Evolutionary conservation across 2,113 vertebrate genomes (phyloP).

Genomic region (Solea solea): DNA sequence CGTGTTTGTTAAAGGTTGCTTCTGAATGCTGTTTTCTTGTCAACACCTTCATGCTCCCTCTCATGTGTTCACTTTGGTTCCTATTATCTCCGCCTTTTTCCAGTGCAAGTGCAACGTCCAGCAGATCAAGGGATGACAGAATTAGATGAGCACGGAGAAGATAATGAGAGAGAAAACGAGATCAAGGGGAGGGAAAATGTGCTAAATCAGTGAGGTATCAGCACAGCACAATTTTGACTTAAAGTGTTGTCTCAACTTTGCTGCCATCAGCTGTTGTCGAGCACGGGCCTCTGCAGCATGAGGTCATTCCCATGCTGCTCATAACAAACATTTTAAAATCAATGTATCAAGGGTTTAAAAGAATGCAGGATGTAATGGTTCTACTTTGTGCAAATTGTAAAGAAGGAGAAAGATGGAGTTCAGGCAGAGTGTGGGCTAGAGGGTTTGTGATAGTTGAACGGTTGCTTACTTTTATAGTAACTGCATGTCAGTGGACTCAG

Average conservation of each 20-base stretch:
- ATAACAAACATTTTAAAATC: conserved; percentile 58
- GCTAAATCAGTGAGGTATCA: conserved; percentile 70
- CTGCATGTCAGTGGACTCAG: conserved; percentile 70
- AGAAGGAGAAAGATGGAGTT: conserved; percentile 44
- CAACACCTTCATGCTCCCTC: conserved; percentile 67
- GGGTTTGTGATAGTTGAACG: conserved; percentile 22
- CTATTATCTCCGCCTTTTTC: conserved; percentile 64
- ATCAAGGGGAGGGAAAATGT: conserved; percentile 29
- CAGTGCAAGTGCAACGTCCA: conserved; percentile 52
- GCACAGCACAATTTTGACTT: conserved; percentile 61
- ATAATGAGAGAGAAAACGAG: conserved; percentile 63
- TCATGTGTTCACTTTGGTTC: conserved; percentile 69
- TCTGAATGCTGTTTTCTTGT: conserved; percentile 54
- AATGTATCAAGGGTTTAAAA: conserved; percentile 38
- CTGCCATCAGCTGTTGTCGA: conserved; percentile 39
- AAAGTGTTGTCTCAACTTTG: conserved; percentile 42
- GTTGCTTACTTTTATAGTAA: conserved; percentile 72
- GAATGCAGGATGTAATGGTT: conserved; percentile 51
- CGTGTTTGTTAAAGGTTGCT: conserved; percentile 76
- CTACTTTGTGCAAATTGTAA: conserved; percentile 40
- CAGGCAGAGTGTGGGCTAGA: conserved; percentile 30
- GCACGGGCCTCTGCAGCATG: conserved; percentile 22
- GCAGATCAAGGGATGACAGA: conserved; percentile 74
- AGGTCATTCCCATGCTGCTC: conserved; percentile 27
- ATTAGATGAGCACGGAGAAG: conserved; percentile 67